Percentiles rank a stretch among this genome's conserved stretches.
These are phyloP conservation scores for Notospermus geniculatus DNA, from an alignment of 1,140 invertebrate genomes.

Conservation along the genomic window DNA sequence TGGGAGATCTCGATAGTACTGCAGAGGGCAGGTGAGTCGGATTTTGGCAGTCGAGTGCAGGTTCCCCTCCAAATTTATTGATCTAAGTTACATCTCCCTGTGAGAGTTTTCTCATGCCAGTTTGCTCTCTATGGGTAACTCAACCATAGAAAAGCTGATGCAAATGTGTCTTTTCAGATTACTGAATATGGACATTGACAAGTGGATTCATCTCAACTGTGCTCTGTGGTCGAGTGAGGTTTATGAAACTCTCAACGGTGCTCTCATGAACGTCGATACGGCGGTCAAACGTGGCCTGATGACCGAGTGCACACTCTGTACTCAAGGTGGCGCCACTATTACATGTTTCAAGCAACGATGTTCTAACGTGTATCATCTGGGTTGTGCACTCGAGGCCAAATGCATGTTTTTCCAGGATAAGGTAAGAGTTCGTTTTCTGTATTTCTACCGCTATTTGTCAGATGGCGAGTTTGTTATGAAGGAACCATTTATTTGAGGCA, in stretches of 20 bases:
- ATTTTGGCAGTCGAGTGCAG: too few species aligned
- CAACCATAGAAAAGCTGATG: too few species aligned
- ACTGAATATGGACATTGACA: conserved; percentile 94
- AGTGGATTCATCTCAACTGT: conserved; percentile 99
- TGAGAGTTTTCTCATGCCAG: too few species aligned
- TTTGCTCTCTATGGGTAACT: too few species aligned
- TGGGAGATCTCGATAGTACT: conserved; percentile 87
- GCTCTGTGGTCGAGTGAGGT: conserved; percentile 98
- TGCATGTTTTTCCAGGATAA: conserved; percentile 97
- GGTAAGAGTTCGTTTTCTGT: too few species aligned
- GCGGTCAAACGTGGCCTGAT: conserved; percentile 79
- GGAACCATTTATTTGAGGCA: too few species aligned
- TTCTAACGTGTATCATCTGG: conserved; percentile 86
- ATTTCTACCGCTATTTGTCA: too few species aligned
- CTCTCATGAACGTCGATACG: conserved; percentile 90
- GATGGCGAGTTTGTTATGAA: too few species aligned
- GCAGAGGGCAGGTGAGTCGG: conserved; percentile 63
- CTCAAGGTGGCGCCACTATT: conserved; percentile 82
- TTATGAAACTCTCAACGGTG: conserved; percentile 85
- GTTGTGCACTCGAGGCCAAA: conserved; percentile 86
- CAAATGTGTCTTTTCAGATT: conserved; percentile 70
- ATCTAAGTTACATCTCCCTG: too few species aligned
- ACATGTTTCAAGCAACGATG: conserved; percentile 85
- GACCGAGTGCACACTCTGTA: conserved; percentile 69
- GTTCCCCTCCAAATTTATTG: too few species aligned